Evolutionary conservation across 1,140 invertebrate genomes (phyloP).

Genomic region (Eufriesea mexicana): DNA sequence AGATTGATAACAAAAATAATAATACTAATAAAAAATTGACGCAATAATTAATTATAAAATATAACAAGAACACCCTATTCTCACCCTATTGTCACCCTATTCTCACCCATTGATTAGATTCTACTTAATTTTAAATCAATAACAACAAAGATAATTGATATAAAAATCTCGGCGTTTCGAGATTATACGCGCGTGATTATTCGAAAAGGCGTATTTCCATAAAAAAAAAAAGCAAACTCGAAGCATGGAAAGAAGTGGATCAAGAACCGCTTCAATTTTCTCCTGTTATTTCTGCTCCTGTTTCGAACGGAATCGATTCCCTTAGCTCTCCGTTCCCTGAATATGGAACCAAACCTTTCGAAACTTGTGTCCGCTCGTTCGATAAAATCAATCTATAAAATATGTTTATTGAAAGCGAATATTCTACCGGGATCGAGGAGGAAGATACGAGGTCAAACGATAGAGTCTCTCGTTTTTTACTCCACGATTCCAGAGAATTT

Average conservation of each 20-base stretch:
- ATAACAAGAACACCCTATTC: too few species aligned
- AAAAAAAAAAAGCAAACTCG: background rate
- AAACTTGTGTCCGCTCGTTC: background rate
- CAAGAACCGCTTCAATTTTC: background rate
- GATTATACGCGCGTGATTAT: background rate
- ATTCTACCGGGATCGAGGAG: background rate
- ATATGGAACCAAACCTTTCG: background rate
- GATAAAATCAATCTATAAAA: slow-evolving; percentile 16
- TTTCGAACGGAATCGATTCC: slow-evolving; percentile 3
- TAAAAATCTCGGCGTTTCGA: fast-evolving
- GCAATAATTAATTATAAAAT: too few species aligned
- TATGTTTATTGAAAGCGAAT: slow-evolving; percentile 11
- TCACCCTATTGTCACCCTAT: too few species aligned
- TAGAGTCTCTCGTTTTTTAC: background rate
- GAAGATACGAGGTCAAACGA: background rate
- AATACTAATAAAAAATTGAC: too few species aligned
- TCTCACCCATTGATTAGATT: too few species aligned
- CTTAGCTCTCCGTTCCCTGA: background rate
- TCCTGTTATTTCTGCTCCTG: background rate
- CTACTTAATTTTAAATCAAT: too few species aligned
- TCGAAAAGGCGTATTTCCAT: background rate
- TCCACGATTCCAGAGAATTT: background rate
- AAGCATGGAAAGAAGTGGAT: background rate
- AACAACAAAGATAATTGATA: too few species aligned
- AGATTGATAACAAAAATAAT: too few species aligned